A percentile compares a stretch with the other conserved stretches of the same genome.
Evolutionary conservation across 2,888 invertebrate species (phyloP).

Genomic region (Sericinus montela): DNA sequence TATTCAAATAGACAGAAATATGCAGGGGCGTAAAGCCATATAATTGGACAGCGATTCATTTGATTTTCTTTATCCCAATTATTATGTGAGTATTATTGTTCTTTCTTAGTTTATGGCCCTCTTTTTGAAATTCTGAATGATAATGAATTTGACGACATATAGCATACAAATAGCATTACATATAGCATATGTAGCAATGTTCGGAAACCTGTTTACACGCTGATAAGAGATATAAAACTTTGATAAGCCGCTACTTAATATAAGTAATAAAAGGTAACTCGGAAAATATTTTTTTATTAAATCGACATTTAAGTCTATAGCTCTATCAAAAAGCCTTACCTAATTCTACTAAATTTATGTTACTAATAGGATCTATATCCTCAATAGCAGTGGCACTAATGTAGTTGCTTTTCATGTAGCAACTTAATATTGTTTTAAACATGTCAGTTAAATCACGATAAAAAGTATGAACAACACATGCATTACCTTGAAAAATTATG

Average conservation of each 20-base stretch:
- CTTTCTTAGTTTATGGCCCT: background rate
- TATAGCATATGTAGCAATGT: constrained; percentile 7
- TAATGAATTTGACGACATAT: constrained; percentile 4
- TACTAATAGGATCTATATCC: background rate
- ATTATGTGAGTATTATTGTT: too few species aligned
- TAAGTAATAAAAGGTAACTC: constrained; percentile 3
- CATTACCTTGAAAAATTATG: background rate
- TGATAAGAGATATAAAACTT: constrained; percentile 4
- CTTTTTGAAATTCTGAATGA: background rate
- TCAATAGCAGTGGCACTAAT: background rate
- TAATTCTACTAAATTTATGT: background rate
- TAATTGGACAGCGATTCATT: too few species aligned
- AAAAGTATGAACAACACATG: background rate
- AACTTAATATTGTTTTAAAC: background rate
- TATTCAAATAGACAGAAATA: too few species aligned
- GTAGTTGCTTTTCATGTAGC: background rate
- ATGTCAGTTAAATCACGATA: background rate
- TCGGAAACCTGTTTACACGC: background rate
- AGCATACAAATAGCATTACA: constrained; percentile 3
- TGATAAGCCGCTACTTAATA: constrained; percentile 4
- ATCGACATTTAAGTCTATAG: background rate
- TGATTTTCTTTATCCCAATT: too few species aligned
- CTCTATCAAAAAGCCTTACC: background rate
- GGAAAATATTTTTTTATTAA: constrained; percentile 8
- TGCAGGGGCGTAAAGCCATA: too few species aligned